Evolutionary conservation across 1,140 invertebrate genomes (phyloP), one percentile per base, ranked within the genome.

Genomic region (Megathymus violae): DNA sequence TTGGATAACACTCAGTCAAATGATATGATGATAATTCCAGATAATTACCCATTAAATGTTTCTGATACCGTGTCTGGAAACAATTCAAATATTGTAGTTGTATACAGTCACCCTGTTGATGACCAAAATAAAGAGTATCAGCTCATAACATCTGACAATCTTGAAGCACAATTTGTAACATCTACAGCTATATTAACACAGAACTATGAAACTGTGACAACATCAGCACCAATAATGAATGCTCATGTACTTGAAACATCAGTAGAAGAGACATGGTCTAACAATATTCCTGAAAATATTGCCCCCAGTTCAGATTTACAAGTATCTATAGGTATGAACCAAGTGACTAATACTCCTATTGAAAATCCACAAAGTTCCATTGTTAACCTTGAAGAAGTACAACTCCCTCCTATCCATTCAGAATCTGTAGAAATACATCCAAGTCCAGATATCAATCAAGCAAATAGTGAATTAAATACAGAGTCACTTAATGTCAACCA

Each of bases 41-140:
- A 89, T 48, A 76, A 88, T 58, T 92, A 82, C 69, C 79, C 84
- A 51, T 74, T 91, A 22, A 90, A 82, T 82, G 88, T 89, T 22
- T 67, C 85, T 46, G 82, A 89, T 69, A 65, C 84, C 10, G 85
- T 91, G 34, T 63, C 85, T 25, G 64, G 78, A 27, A 89, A 93
- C 48, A 93, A 93, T 78, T 91, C 92, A 4, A 94, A 93, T 67
- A 93, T 93, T 74, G 93, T 94, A 15, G 93, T 93, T 22, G 89
- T 94, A n/a, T 94, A 93, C 54, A 93, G 92, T 75, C 93, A 94
- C 76, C 89, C 91, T 25, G 84, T 93, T 17, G 91, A 92, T 75
- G 89, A 91, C 43, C 85, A 90, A 75, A 85, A 88, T 67, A 92
- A 92, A 59, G 91, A 93, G 71, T 93, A 71, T 58, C 84, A 87